Evolutionary conservation across 2,113 vertebrate species (phyloP).

Genomic region (Oreochromis tanganicae): DNA sequence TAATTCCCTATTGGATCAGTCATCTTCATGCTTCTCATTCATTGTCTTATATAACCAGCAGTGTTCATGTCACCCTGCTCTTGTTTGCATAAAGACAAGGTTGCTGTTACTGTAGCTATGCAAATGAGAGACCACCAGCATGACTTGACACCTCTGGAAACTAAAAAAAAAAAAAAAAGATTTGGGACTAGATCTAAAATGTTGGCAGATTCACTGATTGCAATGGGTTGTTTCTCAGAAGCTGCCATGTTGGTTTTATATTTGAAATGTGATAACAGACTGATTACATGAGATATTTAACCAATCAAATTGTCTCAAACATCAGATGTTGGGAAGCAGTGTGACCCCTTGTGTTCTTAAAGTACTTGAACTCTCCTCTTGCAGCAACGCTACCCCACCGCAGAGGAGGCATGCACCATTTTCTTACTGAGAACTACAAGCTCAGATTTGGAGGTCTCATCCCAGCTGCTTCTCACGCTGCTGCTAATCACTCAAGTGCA

Average conservation of each 20-base stretch:
- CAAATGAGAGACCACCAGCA: not conserved
- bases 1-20: not conserved
- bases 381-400: rapidly evolving
- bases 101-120: not conserved
- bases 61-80: rapidly evolving
- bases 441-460: not conserved
- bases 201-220: not conserved
- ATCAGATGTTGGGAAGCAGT: rapidly evolving
- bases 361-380: not conserved
- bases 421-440: not conserved
- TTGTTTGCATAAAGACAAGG: not conserved
- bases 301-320: not conserved
- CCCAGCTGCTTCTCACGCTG: not conserved
- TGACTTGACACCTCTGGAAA: not conserved
- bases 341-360: not conserved
- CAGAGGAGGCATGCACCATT: not conserved
- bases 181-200: not conserved
- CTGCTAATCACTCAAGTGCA: not conserved
- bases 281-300: not conserved
- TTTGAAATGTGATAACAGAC: not conserved
- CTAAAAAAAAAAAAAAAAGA: not conserved
- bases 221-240: not conserved
- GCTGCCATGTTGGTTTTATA: not conserved
- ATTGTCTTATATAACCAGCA: not conserved
- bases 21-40: not conserved